These are phyloP conservation scores for Drosophila lowei DNA, from an alignment of 1,140 invertebrate species.

Conservation along the genomic window DNA sequence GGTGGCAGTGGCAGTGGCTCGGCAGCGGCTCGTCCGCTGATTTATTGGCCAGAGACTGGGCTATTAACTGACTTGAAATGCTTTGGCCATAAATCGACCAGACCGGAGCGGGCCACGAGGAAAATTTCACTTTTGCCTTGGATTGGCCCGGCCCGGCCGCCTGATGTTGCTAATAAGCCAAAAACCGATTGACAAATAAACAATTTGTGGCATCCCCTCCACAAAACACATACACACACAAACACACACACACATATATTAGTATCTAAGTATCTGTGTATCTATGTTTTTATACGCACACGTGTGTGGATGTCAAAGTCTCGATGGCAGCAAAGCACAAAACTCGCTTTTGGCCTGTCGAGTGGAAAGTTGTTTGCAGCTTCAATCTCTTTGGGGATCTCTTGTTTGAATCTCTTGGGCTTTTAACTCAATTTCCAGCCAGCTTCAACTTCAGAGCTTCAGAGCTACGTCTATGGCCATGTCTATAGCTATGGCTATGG, in stretches of 20 bases:
- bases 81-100: conserved; percentile 42
- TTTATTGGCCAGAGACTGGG: conserved; percentile 43
- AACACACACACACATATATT: neutral
- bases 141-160: conserved; percentile 4
- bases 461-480: conserved; percentile 19
- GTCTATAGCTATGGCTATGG: no score
- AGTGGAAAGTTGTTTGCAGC: conserved; percentile 73
- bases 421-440: conserved; percentile 75
- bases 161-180: conserved; percentile 52
- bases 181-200: conserved; percentile 77
- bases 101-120: conserved; percentile 35
- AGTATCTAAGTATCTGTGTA: conserved; percentile 20
- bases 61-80: conserved; percentile 47
- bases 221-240: conserved; percentile 25
- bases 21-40: conserved; percentile 14
- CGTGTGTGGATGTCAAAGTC: conserved; percentile 32
- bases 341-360: conserved; percentile 53
- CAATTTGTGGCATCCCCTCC: conserved; percentile 62
- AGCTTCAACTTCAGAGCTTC: conserved; percentile 7
- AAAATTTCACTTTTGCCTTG: conserved; percentile 71
- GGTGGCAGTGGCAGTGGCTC: no score
- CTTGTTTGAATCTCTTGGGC: conserved; percentile 64
- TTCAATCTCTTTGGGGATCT: conserved; percentile 47
- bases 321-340: conserved; percentile 59
- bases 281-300: conserved; percentile 9